Evolutionary conservation across 1,140 invertebrate species (phyloP).

Genomic region (Rhagoletis pomonella): DNA sequence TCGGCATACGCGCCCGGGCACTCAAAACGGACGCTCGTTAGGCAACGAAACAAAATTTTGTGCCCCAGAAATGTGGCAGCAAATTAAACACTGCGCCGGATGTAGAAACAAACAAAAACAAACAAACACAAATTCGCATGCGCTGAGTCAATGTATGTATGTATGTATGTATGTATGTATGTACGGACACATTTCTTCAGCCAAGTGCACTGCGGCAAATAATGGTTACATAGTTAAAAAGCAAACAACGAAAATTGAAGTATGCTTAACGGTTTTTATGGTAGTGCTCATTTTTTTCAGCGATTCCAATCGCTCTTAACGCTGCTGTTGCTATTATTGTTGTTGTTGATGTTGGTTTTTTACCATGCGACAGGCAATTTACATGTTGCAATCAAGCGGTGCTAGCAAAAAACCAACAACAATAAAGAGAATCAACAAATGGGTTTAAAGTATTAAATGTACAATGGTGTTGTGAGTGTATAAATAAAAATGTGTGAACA

Average conservation of each 20-base stretch:
- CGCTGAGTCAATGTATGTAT: neutral
- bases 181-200: neutral
- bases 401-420: no score
- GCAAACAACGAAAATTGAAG: neutral
- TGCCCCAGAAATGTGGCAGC: neutral
- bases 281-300: neutral
- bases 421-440: no score
- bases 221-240: neutral
- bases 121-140: neutral
- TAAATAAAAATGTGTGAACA: no score
- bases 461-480: no score
- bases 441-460: no score
- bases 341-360: neutral
- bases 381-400: slow-evolving; percentile 9
- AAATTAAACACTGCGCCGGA: slow-evolving; percentile 13
- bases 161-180: neutral
- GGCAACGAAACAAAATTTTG: neutral
- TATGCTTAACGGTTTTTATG: neutral
- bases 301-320: neutral
- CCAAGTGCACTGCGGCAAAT: neutral
- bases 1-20: neutral
- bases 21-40: slow-evolving; percentile 32
- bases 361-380: slow-evolving; percentile 4
- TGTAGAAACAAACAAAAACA: neutral
- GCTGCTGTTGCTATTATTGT: neutral